phyloP scores from a whole-genome alignment of 2,113 vertebrate species.

The Mobula hypostoma region DNA sequence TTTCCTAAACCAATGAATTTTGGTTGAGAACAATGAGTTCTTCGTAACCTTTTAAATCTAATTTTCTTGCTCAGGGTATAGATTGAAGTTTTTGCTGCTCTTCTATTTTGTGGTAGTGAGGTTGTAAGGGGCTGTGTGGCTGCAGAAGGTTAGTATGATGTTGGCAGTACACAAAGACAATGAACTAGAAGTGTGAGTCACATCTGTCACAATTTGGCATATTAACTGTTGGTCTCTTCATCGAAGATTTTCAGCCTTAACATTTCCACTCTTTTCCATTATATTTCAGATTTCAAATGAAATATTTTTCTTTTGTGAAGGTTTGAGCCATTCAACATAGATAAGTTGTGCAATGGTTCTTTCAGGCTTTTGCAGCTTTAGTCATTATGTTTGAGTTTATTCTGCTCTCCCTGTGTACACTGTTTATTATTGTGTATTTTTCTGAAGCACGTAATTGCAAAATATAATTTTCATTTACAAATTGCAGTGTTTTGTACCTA shows the following conservation, averaged over 20 bases:
- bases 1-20: background rate
- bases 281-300: no score
- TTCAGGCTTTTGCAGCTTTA: background rate
- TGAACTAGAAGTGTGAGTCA: no score
- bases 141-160: no score
- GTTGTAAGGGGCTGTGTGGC: no score
- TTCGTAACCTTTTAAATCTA: background rate
- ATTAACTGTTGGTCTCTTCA: no score
- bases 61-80: no score
- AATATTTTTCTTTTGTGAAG: background rate
- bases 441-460: background rate
- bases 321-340: background rate
- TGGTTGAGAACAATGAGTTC: background rate
- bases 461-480: background rate
- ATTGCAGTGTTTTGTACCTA: background rate
- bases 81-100: no score
- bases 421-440: background rate
- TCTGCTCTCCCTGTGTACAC: background rate
- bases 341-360: background rate
- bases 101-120: no score
- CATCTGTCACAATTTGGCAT: no score
- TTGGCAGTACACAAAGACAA: no score
- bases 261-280: no score
- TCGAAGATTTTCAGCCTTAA: no score
- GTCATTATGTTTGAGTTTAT: background rate